A percentile compares a stretch with the other conserved stretches of the same genome.
Conservation (phyloP, 1,140 invertebrate species). For the Ips typographus region DNA sequence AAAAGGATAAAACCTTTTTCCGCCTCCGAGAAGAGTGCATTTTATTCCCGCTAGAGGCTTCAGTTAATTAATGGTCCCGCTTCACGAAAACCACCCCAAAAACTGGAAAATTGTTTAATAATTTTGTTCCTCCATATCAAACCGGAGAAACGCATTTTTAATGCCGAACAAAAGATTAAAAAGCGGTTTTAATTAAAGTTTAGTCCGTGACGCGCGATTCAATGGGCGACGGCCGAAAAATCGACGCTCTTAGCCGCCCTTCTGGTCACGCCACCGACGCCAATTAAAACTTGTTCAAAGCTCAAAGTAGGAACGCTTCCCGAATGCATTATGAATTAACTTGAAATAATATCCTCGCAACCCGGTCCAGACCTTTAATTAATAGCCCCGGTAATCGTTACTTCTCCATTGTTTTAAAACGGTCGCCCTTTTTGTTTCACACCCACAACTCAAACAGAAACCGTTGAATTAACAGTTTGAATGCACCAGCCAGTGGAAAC, state of each 20-base stretch:
- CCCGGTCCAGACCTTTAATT: too few relatives aligned
- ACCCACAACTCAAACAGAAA: too few relatives aligned
- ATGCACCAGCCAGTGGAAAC: too few relatives aligned
- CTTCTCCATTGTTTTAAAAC: too few relatives aligned
- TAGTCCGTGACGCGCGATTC: background rate
- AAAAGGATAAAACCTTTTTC: constrained; percentile 16
- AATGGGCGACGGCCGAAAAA: constrained; percentile 4
- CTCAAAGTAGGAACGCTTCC: background rate
- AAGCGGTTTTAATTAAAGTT: constrained; percentile 8
- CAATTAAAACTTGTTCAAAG: constrained; percentile 10
- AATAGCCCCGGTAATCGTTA: too few relatives aligned
- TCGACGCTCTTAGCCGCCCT: background rate
- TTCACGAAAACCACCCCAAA: too few relatives aligned
- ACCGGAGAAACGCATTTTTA: background rate
- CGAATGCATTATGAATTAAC: background rate
- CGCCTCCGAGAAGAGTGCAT: background rate
- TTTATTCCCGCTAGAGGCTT: background rate
- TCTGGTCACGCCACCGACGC: background rate
- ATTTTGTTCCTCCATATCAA: background rate
- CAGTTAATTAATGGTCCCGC: background rate
- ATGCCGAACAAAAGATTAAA: background rate
- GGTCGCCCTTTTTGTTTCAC: too few relatives aligned
- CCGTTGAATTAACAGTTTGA: too few relatives aligned
- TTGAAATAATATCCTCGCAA: too few relatives aligned
- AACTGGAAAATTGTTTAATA: too few relatives aligned